phyloP scores from a whole-genome alignment of 2,888 invertebrate species.

The Cosmopolites sordidus region DNA sequence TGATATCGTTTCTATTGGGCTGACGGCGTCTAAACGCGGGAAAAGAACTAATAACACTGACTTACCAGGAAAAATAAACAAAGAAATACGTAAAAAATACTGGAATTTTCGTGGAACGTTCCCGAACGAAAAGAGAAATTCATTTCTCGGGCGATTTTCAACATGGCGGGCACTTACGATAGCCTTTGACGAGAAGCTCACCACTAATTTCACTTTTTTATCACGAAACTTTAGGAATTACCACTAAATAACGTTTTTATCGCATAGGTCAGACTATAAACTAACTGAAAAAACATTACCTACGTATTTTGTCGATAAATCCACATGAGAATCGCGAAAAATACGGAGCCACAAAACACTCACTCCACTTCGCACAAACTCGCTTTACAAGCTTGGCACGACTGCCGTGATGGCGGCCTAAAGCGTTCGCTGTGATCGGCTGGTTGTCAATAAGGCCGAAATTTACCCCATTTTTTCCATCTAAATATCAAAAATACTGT shows the following conservation, averaged over 20 bases:
- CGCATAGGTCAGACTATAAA: slow-evolving; percentile 15
- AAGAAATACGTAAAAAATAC: slow-evolving; percentile 44
- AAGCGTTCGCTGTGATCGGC: slow-evolving; percentile 27
- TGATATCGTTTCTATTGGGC: slow-evolving; percentile 42
- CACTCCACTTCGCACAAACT: slow-evolving; percentile 50
- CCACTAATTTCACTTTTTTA: slow-evolving; percentile 39
- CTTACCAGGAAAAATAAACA: slow-evolving; percentile 50
- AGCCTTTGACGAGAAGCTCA: slow-evolving; percentile 46
- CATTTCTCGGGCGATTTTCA: slow-evolving; percentile 54
- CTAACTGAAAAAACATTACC: slow-evolving; percentile 42
- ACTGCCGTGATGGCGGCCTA: slow-evolving; percentile 48
- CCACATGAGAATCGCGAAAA: slow-evolving; percentile 50
- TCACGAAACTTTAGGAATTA: slow-evolving; percentile 14
- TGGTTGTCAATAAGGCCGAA: slow-evolving; percentile 24
- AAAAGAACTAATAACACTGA: slow-evolving; percentile 47
- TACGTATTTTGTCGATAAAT: slow-evolving; percentile 48
- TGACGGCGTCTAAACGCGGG: slow-evolving; percentile 51
- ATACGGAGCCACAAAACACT: slow-evolving; percentile 49
- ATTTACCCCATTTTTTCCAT: slow-evolving; percentile 23
- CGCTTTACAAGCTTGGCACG: slow-evolving; percentile 49
- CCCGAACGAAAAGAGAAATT: slow-evolving; percentile 35
- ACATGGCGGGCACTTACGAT: slow-evolving; percentile 61
- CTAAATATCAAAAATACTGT: slow-evolving; percentile 34
- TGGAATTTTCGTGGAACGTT: slow-evolving; percentile 32
- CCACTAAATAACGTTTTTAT: slow-evolving; percentile 19